phyloP scores from a whole-genome alignment of 1,140 invertebrate species.

The Pristionchus pacificus region DNA sequence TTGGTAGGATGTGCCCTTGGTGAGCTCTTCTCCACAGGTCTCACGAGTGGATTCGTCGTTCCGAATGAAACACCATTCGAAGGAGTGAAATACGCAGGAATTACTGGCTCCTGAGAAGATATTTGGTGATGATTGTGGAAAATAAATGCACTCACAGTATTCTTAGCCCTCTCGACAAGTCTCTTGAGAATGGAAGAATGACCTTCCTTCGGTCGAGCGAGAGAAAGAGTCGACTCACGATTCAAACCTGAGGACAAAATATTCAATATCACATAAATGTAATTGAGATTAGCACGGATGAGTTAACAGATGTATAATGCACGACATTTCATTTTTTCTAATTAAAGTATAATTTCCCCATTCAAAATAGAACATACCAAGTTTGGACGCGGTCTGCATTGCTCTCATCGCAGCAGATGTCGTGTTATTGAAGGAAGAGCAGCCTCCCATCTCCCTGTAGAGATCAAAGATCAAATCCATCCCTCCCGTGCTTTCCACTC shows the following conservation, averaged over 20 bases:
- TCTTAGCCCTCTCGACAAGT: neutral
- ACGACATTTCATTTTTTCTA: slow-evolving; percentile 1
- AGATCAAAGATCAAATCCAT: neutral
- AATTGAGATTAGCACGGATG: too few relatives aligned
- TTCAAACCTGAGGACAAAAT: slow-evolving; percentile 18
- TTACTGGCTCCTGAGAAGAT: too few relatives aligned
- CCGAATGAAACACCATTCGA: too few relatives aligned
- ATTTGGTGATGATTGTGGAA: too few relatives aligned
- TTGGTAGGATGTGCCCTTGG: too few relatives aligned
- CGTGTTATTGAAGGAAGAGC: slow-evolving; percentile 3
- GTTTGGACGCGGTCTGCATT: neutral
- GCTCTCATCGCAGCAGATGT: neutral
- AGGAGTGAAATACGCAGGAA: too few relatives aligned
- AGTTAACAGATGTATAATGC: neutral
- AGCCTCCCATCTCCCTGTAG: neutral
- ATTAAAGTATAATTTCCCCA: slow-evolving; percentile 8
- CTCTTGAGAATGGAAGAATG: neutral
- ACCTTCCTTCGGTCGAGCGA: neutral
- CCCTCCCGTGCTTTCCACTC: slow-evolving; percentile 15
- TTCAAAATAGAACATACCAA: slow-evolving; percentile 6
- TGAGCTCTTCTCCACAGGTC: too few relatives aligned
- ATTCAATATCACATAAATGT: too few relatives aligned
- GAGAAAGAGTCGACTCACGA: slow-evolving; percentile 18
- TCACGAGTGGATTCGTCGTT: too few relatives aligned
- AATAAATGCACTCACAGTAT: too few relatives aligned